Percentiles rank a stretch among this genome's conserved stretches.
These are phyloP conservation scores for Conus ventricosus DNA, from an alignment of 1,140 invertebrate genomes.

Conservation along the genomic window DNA sequence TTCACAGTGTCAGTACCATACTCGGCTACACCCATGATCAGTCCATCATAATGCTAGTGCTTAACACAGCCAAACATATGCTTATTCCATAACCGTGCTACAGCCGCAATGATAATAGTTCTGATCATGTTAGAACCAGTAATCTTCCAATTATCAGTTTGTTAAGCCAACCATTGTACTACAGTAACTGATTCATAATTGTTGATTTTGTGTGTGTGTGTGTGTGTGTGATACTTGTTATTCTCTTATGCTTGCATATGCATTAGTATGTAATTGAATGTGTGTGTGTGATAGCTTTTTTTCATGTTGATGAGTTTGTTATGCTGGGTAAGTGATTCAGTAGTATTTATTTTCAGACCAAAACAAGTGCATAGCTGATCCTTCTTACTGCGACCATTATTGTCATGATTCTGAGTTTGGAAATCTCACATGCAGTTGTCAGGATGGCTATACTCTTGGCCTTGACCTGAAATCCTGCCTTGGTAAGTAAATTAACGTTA, in stretches of 20 bases:
- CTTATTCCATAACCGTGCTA: too few species aligned
- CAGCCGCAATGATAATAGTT: too few species aligned
- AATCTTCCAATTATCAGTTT: too few species aligned
- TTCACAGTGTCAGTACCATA: too few species aligned
- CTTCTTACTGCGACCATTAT: not conserved
- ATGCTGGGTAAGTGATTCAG: too few species aligned
- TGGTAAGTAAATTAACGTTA: not conserved
- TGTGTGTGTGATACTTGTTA: not conserved
- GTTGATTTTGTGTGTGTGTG: not conserved
- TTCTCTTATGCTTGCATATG: too few species aligned
- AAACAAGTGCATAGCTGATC: not conserved
- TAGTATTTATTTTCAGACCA: not conserved
- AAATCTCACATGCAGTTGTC: not conserved
- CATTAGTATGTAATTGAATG: not conserved
- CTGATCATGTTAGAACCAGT: too few species aligned
- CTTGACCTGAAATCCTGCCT: not conserved
- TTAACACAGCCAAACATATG: too few species aligned
- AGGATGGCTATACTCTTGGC: not conserved
- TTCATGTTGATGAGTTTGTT: not conserved
- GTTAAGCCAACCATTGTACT: too few species aligned
- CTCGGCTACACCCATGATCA: too few species aligned
- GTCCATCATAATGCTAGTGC: too few species aligned
- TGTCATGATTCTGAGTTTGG: not conserved
- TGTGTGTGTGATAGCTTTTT: not conserved
- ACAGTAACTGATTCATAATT: too few species aligned